phyloP scores from a whole-genome alignment of 2,888 invertebrate genomes.

The Drosophila lutescens region DNA sequence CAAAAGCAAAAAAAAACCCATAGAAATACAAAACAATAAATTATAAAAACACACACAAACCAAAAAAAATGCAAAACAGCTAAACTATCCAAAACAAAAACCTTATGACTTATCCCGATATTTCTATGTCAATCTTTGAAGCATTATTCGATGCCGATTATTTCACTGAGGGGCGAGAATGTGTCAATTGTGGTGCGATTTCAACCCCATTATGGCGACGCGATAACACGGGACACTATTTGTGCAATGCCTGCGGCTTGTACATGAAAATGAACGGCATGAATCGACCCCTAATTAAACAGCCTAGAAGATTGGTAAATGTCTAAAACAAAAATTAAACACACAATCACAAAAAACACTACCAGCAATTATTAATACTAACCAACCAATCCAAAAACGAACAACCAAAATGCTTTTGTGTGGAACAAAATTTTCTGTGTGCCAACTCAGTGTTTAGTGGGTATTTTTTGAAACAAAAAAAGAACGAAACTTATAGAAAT shows the following conservation, averaged over 20 bases:
- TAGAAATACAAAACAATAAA: slow-evolving; percentile 26
- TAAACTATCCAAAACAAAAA: slow-evolving; percentile 24
- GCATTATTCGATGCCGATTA: slow-evolving; percentile 85
- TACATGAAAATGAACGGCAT: slow-evolving; percentile 98
- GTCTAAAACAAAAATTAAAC: slow-evolving; percentile 44
- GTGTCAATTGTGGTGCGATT: slow-evolving; percentile 99
- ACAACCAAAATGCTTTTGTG: slow-evolving; percentile 58
- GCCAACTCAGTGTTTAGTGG: slow-evolving; percentile 35
- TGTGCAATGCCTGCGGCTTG: slow-evolving; percentile 99
- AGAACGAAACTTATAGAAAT: slow-evolving; percentile 84
- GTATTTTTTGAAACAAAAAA: not conserved
- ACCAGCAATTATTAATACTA: slow-evolving; percentile 64
- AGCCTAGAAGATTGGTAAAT: slow-evolving; percentile 94
- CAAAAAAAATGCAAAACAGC: slow-evolving; percentile 17
- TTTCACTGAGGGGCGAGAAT: slow-evolving; percentile 95
- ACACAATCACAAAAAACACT: slow-evolving; percentile 13
- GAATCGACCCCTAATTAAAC: slow-evolving; percentile 96
- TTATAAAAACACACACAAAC: slow-evolving; percentile 32
- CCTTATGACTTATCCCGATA: slow-evolving; percentile 41
- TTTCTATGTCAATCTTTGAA: slow-evolving; percentile 75
- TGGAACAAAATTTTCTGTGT: slow-evolving; percentile 82
- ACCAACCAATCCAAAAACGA: slow-evolving; percentile 45
- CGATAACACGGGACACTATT: slow-evolving; percentile 99
- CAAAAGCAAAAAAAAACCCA: slow-evolving; percentile 32
- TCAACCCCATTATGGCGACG: slow-evolving; percentile 99